Conservation (phyloP, 1,140 invertebrate genomes). For the Neodiprion virginianus region DNA sequence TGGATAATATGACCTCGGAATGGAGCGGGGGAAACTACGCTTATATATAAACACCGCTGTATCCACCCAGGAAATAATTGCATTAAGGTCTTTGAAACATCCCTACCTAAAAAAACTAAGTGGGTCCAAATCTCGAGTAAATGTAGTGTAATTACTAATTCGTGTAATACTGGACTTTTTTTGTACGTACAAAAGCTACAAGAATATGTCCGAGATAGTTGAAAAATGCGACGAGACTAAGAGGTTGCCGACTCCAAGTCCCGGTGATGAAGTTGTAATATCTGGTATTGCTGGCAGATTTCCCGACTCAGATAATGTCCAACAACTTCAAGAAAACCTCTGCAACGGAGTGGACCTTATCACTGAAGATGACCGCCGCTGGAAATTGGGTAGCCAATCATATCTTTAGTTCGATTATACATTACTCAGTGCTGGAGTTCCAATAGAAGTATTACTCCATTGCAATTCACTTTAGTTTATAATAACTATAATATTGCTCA, state of each 20-base stretch:
- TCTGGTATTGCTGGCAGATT: slow-evolving; percentile 83
- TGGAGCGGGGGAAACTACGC: no score
- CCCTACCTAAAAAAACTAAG: no score
- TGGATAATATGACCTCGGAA: no score
- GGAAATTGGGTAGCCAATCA: slow-evolving; percentile 69
- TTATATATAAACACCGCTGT: no score
- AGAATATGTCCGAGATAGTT: no score
- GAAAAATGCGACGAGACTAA: no score
- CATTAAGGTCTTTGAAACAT: no score
- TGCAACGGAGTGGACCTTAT: slow-evolving; percentile 80
- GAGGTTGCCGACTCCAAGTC: slow-evolving; percentile 9
- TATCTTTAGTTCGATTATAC: slow-evolving; percentile 10
- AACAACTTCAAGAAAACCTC: slow-evolving; percentile 81
- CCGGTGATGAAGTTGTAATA: slow-evolving; percentile 84
- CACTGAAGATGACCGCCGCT: slow-evolving; percentile 77
- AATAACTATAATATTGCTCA: slow-evolving; percentile 3
- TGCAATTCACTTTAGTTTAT: slow-evolving; percentile 8
- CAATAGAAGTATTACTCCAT: not conserved
- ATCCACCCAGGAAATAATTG: no score
- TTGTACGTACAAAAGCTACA: no score
- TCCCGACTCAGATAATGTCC: slow-evolving; percentile 83
- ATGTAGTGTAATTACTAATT: no score
- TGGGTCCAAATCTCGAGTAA: no score
- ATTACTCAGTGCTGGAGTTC: not conserved
- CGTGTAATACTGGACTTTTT: no score